These are phyloP conservation scores for Vanessa tameamea DNA, from an alignment of 1,140 invertebrate species.

Conservation along the genomic window DNA sequence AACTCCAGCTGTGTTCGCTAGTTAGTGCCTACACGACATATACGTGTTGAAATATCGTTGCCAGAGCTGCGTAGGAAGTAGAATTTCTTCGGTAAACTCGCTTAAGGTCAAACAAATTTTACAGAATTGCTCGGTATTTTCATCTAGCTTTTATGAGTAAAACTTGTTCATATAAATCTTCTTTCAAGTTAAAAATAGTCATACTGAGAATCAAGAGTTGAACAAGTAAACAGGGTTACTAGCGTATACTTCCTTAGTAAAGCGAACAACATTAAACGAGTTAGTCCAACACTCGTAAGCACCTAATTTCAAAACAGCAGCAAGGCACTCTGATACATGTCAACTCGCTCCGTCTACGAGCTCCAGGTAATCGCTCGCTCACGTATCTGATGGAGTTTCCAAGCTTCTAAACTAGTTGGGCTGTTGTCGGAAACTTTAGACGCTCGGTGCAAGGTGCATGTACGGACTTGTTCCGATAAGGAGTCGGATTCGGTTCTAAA, in stretches of 20 bases:
- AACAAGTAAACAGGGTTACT: constrained; percentile 9
- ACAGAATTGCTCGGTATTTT: neutral
- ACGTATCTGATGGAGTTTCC: constrained; percentile 78
- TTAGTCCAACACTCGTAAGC: constrained; percentile 27
- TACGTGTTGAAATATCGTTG: constrained; percentile 60
- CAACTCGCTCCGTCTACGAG: constrained; percentile 50
- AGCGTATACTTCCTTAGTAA: constrained; percentile 10
- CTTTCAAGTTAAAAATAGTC: neutral
- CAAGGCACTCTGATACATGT: constrained; percentile 47
- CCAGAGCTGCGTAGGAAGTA: constrained; percentile 31
- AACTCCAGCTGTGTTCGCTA: constrained; percentile 69
- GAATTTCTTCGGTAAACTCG: constrained; percentile 42
- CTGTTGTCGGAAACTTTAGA: constrained; percentile 73
- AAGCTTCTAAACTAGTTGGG: constrained; percentile 77
- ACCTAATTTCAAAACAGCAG: constrained; percentile 38
- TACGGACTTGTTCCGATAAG: constrained; percentile 71
- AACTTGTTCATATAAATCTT: neutral
- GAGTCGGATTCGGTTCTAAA: constrained; percentile 65
- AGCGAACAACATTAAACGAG: constrained; percentile 25
- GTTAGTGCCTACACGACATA: constrained; percentile 65
- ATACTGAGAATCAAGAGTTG: neutral
- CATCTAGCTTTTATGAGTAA: neutral
- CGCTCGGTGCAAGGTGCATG: constrained; percentile 71
- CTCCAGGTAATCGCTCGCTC: constrained; percentile 73
- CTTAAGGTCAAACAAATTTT: constrained; percentile 9